A percentile compares a stretch with the other conserved stretches of the same genome.
Evolutionary conservation across 1,140 invertebrate genomes (phyloP).

Genomic region (Pissodes strobi): DNA sequence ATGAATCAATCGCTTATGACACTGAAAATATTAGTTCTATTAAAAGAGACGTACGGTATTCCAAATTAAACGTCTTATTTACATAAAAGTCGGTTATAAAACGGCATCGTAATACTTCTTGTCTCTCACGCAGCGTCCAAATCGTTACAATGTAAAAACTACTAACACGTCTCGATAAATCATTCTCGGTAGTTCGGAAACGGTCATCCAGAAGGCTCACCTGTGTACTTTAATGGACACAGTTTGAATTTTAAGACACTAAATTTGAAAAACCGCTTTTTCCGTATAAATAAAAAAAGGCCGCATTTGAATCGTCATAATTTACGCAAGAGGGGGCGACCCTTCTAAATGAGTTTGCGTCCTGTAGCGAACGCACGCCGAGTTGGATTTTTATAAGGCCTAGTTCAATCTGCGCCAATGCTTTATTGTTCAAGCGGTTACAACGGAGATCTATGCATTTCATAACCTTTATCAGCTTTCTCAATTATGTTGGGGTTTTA

Average conservation of each 20-base stretch:
- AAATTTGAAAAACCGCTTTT: slow-evolving; percentile 25
- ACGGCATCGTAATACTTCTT: no score
- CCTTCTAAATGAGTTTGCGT: slow-evolving; percentile 32
- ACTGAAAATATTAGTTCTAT: no score
- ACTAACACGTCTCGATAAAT: slow-evolving; percentile 21
- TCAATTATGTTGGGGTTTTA: no score
- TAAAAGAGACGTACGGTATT: no score
- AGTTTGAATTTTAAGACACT: slow-evolving; percentile 26
- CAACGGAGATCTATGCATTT: no score
- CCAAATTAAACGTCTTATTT: no score
- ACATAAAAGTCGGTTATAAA: no score
- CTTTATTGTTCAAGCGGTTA: no score
- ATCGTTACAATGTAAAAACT: no score
- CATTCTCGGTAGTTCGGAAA: background rate
- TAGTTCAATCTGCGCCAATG: background rate
- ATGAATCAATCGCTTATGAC: no score
- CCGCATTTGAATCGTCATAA: slow-evolving; percentile 28
- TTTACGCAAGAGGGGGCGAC: slow-evolving; percentile 28
- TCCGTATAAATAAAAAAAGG: slow-evolving; percentile 18
- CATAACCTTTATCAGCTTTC: no score
- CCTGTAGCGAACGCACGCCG: slow-evolving; percentile 19
- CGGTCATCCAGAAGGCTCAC: background rate
- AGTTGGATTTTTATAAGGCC: slow-evolving; percentile 3
- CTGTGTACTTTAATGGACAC: slow-evolving; percentile 19
- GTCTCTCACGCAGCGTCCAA: no score